Evolutionary conservation across 1,140 invertebrate species (phyloP), one percentile per base, ranked within the genome.

Genomic region (Radopholus similis): DNA sequence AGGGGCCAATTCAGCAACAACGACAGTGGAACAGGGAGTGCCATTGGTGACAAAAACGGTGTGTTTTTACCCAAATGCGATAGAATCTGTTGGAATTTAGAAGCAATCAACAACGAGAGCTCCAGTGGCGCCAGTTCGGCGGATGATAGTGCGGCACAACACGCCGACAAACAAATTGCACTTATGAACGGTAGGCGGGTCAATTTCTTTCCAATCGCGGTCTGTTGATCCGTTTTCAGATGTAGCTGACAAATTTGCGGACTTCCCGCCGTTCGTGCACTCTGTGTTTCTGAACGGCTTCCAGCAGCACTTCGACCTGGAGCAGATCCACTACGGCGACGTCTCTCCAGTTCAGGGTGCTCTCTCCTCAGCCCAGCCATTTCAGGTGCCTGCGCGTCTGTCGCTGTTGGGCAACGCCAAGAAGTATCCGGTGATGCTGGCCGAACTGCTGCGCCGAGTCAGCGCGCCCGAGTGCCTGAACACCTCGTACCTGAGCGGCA

Each of bases 401-500:
- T 13, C 40, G 6, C 49, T 62, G 21, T 49, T 62, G 49, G 49
- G 49, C 30, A 62, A 49, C 11, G 47, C 23, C 4, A 62, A 21
- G 32, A 62, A 62, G 47, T 62, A 62, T 49, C 40, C 40, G 34
- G 30, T 62, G 0, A 40, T 40, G 13, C 47, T 62, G 37, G 59
- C 59, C 30, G 59, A 62, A 62, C 23, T 62, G 13, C 18, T 32
- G 23, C 42, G 59, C 26, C 28, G 59, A 11, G n/a, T 62, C n/a
- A 28, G 34, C 47, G 11, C 40, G 18, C 59, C 59, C 4, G 59
- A 62, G 32, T 62, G 59, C 47, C 30, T 62, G 11, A 62, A 62
- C 49, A 62, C 59, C 30, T 62, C 59, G 21, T 62, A 40, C 30
- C 47, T 62, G 18, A 62, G 59, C 47, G 59, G 59, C 30, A 62